Evolutionary conservation across 1,140 invertebrate species (phyloP).

Genomic region (Adoxophyes honmai): DNA sequence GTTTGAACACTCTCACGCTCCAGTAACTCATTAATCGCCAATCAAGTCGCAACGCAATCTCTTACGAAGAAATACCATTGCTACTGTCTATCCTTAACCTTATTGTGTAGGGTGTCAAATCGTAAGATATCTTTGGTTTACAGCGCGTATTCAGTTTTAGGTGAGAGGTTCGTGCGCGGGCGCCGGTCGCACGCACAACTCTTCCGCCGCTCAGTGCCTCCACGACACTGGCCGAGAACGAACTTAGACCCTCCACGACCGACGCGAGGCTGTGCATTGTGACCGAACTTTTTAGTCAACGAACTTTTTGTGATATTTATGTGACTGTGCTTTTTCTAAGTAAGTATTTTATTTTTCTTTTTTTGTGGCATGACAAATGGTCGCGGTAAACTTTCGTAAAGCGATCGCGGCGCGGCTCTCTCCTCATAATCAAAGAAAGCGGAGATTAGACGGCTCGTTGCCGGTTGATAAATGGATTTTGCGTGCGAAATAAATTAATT

Average conservation of each 20-base stretch:
- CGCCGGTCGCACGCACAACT: conserved; percentile 51
- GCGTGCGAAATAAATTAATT: conserved; percentile 19
- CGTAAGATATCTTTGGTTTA: conserved; percentile 53
- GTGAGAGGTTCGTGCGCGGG: conserved; percentile 48
- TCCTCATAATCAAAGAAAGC: conserved; percentile 22
- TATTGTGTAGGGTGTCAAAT: conserved; percentile 54
- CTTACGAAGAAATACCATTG: conserved; percentile 40
- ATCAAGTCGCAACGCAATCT: conserved; percentile 27
- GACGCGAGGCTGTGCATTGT: conserved; percentile 40
- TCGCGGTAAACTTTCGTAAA: conserved; percentile 8
- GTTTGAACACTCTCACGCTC: conserved; percentile 4
- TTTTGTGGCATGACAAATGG: conserved; percentile 1
- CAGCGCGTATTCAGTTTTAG: conserved; percentile 50
- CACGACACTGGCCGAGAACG: conserved; percentile 62
- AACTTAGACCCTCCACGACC: conserved; percentile 53
- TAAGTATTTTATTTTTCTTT: conserved; percentile 34
- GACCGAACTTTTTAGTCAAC: conserved; percentile 31
- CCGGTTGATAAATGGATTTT: conserved; percentile 24
- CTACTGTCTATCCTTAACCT: conserved; percentile 65
- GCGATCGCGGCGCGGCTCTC: conserved; percentile 16
- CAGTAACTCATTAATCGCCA: conserved; percentile 6
- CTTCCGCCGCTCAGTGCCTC: conserved; percentile 67
- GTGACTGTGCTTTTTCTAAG: conserved; percentile 49
- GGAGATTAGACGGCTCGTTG: conserved; percentile 11
- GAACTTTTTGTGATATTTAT: conserved; percentile 47